Evolutionary conservation across 2,888 invertebrate genomes (phyloP), one percentile per base, ranked within the genome.

Genomic region (Iselma pallidipennis): DNA sequence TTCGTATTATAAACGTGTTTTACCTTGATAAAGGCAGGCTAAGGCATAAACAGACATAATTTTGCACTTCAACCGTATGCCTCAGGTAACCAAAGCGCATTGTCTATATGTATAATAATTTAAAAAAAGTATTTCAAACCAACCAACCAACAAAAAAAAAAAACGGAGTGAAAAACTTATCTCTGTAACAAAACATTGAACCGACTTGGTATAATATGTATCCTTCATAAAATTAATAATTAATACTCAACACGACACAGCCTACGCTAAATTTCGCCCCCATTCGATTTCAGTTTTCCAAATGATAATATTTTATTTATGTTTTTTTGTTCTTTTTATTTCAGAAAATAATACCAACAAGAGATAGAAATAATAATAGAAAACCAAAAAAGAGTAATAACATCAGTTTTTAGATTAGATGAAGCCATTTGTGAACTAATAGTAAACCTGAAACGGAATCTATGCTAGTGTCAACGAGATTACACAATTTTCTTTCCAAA

Each of bases 11-110:
- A 63, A 63, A 57, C 61, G 55, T 57, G 55, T 63, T 63, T 63
- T 55, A 59, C 63, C 63, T 63, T 63, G 63, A 63, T 63, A 57
- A 37, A 57, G 63, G 51, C 63, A 48, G n/a, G 59, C 59, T 53
- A 33, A 59, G 56, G 63, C 59, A 63, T 63, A 54, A 63, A 59
- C 55, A 57, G 63, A 59, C 63, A 59, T 59, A 55, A 63, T 63
- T 63, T 63, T 59, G 63, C 63, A 63, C 62, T 62, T 59, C 55
- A 59, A 28, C 50, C 49, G 12, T 31, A 58, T 45, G 55, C 63
- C 56, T 52, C 55, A 63, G 59, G 59, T 55, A 55, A 58, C 33
- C 31, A 14, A 49, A 55, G 55, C 61, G 57, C 55, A 62, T 57
- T 62, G 61, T 62, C 61, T 51, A 57, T 59, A 59, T 59, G 49